Evolutionary conservation across 2,888 invertebrate genomes (phyloP).

Genomic region (Clunio marinus): DNA sequence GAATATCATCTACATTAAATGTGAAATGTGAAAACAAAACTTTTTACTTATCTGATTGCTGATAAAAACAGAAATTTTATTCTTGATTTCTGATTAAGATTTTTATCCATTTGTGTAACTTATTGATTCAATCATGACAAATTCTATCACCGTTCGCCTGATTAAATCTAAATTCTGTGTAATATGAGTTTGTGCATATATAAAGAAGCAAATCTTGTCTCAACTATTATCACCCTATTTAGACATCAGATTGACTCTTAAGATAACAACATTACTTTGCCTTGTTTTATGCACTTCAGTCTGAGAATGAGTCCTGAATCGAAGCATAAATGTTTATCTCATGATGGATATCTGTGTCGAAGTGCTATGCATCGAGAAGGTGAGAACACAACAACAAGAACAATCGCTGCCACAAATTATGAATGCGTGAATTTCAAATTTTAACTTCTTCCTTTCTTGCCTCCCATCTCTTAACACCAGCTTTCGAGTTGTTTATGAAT

Average conservation of each 20-base stretch:
- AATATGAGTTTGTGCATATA: not conserved
- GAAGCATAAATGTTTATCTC: not conserved
- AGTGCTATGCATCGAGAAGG: not conserved
- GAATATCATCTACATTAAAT: no score
- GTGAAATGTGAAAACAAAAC: no score
- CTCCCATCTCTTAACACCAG: conserved; percentile 14
- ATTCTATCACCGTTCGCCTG: not conserved
- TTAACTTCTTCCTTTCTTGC: conserved; percentile 1
- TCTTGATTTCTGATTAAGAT: no score
- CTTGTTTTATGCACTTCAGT: not conserved
- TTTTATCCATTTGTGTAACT: no score
- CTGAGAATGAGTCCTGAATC: not conserved
- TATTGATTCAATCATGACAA: not conserved
- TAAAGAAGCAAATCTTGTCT: not conserved
- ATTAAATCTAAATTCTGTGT: not conserved
- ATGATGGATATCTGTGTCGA: not conserved
- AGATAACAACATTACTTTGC: not conserved
- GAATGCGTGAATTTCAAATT: conserved; percentile 19
- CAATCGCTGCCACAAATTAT: not conserved
- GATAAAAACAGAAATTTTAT: no score
- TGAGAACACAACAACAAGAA: not conserved
- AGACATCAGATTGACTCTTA: conserved; percentile 6
- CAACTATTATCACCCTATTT: not conserved
- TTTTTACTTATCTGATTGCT: no score
- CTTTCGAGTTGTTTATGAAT: conserved; percentile 17